These are phyloP conservation scores for Pollenia labialis DNA, from an alignment of 2,888 invertebrate genomes.

Conservation along the genomic window DNA sequence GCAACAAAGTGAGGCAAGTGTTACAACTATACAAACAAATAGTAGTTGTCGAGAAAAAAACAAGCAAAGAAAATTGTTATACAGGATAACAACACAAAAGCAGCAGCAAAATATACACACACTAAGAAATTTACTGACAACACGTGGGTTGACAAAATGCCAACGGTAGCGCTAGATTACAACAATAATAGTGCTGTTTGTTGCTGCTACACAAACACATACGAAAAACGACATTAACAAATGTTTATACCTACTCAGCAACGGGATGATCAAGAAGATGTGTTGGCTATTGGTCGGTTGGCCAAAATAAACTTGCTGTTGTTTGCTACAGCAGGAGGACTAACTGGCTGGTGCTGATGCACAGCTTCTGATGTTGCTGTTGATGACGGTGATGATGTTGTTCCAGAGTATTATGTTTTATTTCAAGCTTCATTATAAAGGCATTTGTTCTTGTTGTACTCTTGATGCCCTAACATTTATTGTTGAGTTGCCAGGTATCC, in stretches of 20 bases:
- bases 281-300: slow-evolving; percentile 30
- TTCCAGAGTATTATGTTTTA: slow-evolving; percentile 68
- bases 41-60: slow-evolving; percentile 37
- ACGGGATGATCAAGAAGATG: slow-evolving; percentile 22
- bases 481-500: slow-evolving; percentile 69
- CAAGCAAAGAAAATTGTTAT: slow-evolving; percentile 50
- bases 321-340: neutral
- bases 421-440: slow-evolving; percentile 68
- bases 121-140: slow-evolving; percentile 52
- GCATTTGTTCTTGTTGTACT: slow-evolving; percentile 60
- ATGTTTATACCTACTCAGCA: slow-evolving; percentile 2
- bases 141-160: slow-evolving; percentile 75
- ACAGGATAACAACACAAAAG: slow-evolving; percentile 44
- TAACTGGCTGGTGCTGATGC: slow-evolving; percentile 6
- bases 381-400: slow-evolving; percentile 49
- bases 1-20: slow-evolving; percentile 63
- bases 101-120: neutral
- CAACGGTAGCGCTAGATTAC: slow-evolving; percentile 69
- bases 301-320: slow-evolving; percentile 29
- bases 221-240: slow-evolving; percentile 24
- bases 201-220: slow-evolving; percentile 34
- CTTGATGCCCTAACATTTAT: slow-evolving; percentile 54
- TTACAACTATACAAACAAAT: slow-evolving; percentile 59
- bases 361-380: slow-evolving; percentile 3
- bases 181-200: slow-evolving; percentile 54